Conservation (phyloP, 1,140 invertebrate species). For the Manduca sexta region DNA sequence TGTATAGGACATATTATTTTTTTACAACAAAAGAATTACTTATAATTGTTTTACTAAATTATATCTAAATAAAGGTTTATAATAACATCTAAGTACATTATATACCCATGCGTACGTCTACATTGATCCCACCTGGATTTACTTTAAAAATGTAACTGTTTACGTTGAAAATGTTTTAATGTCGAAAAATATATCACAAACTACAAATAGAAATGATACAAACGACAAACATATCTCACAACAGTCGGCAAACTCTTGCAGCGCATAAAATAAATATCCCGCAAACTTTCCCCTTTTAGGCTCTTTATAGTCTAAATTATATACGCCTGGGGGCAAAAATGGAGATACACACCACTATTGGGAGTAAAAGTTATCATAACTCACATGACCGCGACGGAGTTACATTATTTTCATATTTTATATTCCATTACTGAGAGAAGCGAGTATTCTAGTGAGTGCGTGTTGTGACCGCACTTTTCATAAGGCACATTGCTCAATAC, state of each 20-base stretch:
- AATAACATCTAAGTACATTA: no score
- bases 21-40: neutral
- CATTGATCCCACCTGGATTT: no score
- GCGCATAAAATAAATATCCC: conserved; percentile 60
- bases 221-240: conserved; percentile 14
- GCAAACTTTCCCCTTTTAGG: conserved; percentile 55
- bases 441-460: conserved; percentile 35
- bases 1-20: neutral
- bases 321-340: conserved; percentile 56
- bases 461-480: conserved; percentile 17
- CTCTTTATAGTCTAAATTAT: conserved; percentile 67
- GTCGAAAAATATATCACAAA: conserved; percentile 1
- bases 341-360: conserved; percentile 60
- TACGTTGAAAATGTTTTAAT: no score
- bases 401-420: conserved; percentile 52
- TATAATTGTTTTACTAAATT: no score
- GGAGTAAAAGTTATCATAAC: conserved; percentile 54
- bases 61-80: no score
- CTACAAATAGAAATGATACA: conserved; percentile 4
- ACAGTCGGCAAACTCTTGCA: conserved; percentile 31
- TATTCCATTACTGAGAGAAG: conserved; percentile 39
- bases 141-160: no score
- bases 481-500: conserved; percentile 17
- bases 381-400: conserved; percentile 32
- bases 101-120: no score